phyloP scores from a whole-genome alignment of 2,113 vertebrate genomes.

The Cebus imitator region DNA sequence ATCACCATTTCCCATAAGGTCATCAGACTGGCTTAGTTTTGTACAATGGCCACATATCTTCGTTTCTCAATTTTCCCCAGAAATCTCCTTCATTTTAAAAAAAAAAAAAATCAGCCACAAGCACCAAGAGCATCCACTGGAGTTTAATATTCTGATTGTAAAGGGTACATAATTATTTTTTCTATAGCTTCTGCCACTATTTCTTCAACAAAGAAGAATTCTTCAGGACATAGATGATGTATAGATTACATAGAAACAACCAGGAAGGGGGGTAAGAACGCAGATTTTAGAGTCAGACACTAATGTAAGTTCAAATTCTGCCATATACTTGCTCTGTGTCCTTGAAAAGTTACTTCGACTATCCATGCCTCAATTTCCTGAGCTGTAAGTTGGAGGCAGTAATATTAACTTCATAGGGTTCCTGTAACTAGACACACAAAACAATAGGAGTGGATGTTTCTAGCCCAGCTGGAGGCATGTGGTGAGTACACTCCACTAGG shows the following conservation, averaged over 20 bases:
- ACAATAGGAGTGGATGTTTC: background rate
- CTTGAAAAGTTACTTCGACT: background rate
- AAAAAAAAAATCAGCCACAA: background rate
- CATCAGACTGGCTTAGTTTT: background rate
- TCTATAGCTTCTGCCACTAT: background rate
- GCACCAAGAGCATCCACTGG: background rate
- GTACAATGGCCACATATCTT: background rate
- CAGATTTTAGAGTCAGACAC: background rate
- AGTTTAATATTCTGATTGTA: background rate
- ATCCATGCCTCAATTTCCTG: background rate
- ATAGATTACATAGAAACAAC: background rate
- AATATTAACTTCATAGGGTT: background rate
- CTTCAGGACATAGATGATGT: background rate
- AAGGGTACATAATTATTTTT: background rate
- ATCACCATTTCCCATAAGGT: rapidly evolving
- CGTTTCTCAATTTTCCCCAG: background rate
- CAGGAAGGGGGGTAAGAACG: background rate
- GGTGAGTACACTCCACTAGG: background rate
- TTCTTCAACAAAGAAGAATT: background rate
- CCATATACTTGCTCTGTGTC: background rate
- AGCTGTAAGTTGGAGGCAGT: background rate
- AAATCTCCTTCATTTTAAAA: background rate
- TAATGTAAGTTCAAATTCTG: background rate
- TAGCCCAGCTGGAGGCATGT: background rate
- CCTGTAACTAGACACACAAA: background rate